Evolutionary conservation across 2,113 vertebrate genomes (phyloP).

Genomic region (Corythornis cristatus): DNA sequence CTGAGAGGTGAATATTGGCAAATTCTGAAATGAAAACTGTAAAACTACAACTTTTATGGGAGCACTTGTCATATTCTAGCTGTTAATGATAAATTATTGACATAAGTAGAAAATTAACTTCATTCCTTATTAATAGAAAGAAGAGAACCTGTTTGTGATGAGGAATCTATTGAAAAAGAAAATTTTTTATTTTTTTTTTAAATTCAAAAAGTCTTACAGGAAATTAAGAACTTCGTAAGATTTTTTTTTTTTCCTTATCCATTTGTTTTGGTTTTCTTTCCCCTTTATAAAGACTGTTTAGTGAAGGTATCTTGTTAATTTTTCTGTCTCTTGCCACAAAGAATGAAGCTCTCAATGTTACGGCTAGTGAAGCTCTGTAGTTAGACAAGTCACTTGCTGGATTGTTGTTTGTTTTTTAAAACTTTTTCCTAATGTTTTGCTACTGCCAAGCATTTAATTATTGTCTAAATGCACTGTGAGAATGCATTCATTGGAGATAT

Average conservation of each 20-base stretch:
- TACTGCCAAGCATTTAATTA: conserved; percentile 23
- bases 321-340: background rate
- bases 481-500: conserved; percentile 19
- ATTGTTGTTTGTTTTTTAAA: background rate
- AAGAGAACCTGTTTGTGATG: background rate
- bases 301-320: background rate
- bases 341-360: background rate
- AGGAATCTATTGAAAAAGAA: background rate
- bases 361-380: background rate
- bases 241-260: background rate
- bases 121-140: background rate
- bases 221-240: background rate
- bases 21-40: background rate
- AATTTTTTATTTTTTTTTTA: background rate
- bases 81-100: background rate
- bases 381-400: background rate
- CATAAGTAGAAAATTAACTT: background rate
- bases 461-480: background rate
- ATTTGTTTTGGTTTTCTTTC: background rate
- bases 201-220: background rate
- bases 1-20: background rate
- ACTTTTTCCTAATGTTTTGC: background rate
- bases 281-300: background rate
- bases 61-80: background rate
- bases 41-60: background rate